These are phyloP conservation scores for Porites australiensis DNA, from an alignment of 64 coral and sea anemone genomes.

Conservation along the genomic window DNA sequence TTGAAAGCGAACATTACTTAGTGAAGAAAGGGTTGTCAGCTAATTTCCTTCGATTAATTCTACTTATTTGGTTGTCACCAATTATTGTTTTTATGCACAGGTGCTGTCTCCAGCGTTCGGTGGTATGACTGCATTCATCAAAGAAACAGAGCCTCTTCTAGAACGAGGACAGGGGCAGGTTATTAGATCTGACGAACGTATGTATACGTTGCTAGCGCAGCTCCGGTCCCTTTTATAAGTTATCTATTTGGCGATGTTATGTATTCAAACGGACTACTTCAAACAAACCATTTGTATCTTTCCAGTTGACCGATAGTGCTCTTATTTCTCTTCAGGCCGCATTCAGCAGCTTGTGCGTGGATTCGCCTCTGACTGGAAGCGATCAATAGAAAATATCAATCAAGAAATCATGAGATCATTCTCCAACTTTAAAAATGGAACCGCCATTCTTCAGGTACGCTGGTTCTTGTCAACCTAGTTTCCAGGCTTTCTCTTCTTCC, in stretches of 20 bases:
- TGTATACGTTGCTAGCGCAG: background rate
- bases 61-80: background rate
- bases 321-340: conserved; percentile 51
- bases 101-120: conserved; percentile 96
- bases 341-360: conserved; percentile 95
- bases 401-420: conserved; percentile 99
- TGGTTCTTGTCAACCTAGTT: background rate
- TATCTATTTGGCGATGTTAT: too few species aligned
- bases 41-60: background rate
- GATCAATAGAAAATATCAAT: conserved; percentile 93
- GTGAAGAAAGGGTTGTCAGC: too few species aligned
- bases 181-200: conserved; percentile 94
- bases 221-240: background rate
- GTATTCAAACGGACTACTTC: too few species aligned
- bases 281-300: too few species aligned
- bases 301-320: too few species aligned
- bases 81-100: conserved; percentile 5
- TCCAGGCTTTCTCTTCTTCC: background rate
- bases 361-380: conserved; percentile 98
- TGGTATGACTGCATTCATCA: conserved; percentile 95
- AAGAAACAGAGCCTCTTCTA: conserved; percentile 91
- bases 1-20: too few species aligned
- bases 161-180: conserved; percentile 91
- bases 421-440: conserved; percentile 98
- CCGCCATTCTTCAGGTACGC: conserved; percentile 95